These are phyloP conservation scores for Bembecia ichneumoniformis DNA, from an alignment of 2,888 invertebrate species.

Conservation along the genomic window DNA sequence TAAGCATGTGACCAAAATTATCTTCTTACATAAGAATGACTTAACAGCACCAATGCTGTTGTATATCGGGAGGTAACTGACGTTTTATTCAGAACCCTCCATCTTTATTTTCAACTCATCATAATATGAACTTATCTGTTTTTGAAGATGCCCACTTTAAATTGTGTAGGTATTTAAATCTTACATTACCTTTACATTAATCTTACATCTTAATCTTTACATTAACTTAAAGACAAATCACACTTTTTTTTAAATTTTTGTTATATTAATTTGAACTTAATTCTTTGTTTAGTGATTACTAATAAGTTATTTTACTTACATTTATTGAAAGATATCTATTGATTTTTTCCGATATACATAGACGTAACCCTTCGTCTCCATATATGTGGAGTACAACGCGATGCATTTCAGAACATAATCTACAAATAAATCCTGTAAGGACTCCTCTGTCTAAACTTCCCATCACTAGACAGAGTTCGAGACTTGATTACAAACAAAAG, in stretches of 20 bases:
- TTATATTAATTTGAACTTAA: too few species aligned
- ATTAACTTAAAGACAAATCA: not conserved
- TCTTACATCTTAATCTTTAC: too few species aligned
- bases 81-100: too few species aligned
- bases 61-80: too few species aligned
- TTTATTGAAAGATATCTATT: conserved; percentile 85
- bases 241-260: conserved; percentile 1
- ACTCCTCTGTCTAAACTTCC: conserved; percentile 86
- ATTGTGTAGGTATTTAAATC: too few species aligned
- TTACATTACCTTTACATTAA: too few species aligned
- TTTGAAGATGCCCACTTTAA: too few species aligned
- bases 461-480: conserved; percentile 63
- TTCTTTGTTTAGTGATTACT: not conserved
- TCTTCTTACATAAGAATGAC: too few species aligned
- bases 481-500: not conserved
- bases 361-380: conserved; percentile 82
- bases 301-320: conserved; percentile 58
- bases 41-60: too few species aligned
- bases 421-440: conserved; percentile 87
- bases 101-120: too few species aligned
- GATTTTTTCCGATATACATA: conserved; percentile 84
- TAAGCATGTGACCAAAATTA: too few species aligned
- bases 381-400: conserved; percentile 87
- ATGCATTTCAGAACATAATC: conserved; percentile 89
- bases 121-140: too few species aligned